Conservation (phyloP, 1,140 invertebrate genomes). For the Aplysia californica region DNA sequence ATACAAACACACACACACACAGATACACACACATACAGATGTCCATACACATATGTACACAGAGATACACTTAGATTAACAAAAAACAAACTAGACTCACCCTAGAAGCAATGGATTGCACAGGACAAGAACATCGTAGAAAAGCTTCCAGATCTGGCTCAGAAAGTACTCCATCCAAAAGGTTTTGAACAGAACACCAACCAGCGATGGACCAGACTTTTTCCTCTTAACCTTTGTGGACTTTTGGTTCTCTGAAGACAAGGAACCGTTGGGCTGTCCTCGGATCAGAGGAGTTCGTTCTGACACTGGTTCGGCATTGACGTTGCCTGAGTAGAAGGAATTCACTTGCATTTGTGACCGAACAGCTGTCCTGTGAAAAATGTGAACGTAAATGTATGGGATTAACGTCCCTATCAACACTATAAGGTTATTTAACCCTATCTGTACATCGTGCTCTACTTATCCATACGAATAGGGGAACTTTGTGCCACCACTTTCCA, state of each 20-base stretch:
- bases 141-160: conserved; percentile 44
- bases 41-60: not conserved
- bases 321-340: too few species aligned
- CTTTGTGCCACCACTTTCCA: too few species aligned
- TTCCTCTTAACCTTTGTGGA: too few species aligned
- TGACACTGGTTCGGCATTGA: too few species aligned
- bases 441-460: too few species aligned
- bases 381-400: too few species aligned
- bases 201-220: conserved; percentile 32
- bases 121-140: conserved; percentile 43
- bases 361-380: too few species aligned
- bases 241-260: too few species aligned
- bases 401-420: too few species aligned
- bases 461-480: too few species aligned
- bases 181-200: conserved; percentile 36
- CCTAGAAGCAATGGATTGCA: conserved; percentile 41
- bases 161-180: conserved; percentile 42
- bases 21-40: not conserved
- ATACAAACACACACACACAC: not conserved
- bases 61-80: not conserved
- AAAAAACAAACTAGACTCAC: conserved; percentile 31
- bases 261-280: not conserved
- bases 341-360: too few species aligned
- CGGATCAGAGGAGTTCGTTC: not conserved
- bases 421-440: too few species aligned